These are phyloP conservation scores for Plagiodera versicolora DNA, from an alignment of 2,888 invertebrate genomes.

Conservation along the genomic window DNA sequence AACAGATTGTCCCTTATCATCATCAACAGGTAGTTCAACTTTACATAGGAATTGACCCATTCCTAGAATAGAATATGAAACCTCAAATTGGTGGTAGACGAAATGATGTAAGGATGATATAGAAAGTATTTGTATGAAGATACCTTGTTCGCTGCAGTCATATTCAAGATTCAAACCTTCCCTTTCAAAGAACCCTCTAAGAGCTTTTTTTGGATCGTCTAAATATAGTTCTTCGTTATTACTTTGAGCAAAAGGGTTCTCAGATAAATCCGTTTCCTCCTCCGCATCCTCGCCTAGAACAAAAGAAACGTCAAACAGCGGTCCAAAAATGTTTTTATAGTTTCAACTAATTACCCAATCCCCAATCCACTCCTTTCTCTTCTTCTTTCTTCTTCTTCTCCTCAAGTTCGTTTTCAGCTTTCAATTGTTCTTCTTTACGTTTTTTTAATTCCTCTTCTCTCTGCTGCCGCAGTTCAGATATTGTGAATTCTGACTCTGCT, in stretches of 20 bases:
- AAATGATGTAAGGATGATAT: no score
- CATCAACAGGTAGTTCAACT: slow-evolving; percentile 79
- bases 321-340: not conserved
- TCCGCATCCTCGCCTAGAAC: slow-evolving; percentile 78
- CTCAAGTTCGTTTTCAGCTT: slow-evolving; percentile 58
- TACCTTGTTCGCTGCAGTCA: slow-evolving; percentile 80
- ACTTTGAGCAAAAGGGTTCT: slow-evolving; percentile 81
- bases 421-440: slow-evolving; percentile 53
- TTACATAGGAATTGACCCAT: slow-evolving; percentile 86
- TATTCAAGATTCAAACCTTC: slow-evolving; percentile 86
- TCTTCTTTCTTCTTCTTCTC: slow-evolving; percentile 60
- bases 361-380: slow-evolving; percentile 87
- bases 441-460: slow-evolving; percentile 48
- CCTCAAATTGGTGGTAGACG: not conserved
- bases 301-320: slow-evolving; percentile 8
- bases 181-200: slow-evolving; percentile 92
- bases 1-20: slow-evolving; percentile 72
- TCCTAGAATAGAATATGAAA: slow-evolving; percentile 21
- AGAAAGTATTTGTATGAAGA: not conserved
- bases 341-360: slow-evolving; percentile 67
- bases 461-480: slow-evolving; percentile 72
- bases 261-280: slow-evolving; percentile 77
- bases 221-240: slow-evolving; percentile 88
- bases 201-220: slow-evolving; percentile 93
- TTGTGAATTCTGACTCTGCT: slow-evolving; percentile 77